A percentile compares a stretch with the other conserved stretches of the same genome.
Evolutionary conservation across 2,888 invertebrate species (phyloP).

Genomic region (Odontomyia ornata): DNA sequence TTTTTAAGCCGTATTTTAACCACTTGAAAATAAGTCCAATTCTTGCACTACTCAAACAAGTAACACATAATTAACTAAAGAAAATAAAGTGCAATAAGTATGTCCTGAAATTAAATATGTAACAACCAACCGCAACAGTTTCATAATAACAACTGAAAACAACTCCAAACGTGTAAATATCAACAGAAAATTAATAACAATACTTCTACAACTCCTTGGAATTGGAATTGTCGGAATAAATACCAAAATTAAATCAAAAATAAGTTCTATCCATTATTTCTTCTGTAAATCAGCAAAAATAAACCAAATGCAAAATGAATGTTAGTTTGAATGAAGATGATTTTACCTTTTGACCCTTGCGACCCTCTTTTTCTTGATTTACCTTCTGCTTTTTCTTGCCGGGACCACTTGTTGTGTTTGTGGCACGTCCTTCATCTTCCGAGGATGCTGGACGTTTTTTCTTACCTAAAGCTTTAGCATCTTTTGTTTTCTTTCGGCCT

Average conservation of each 20-base stretch:
- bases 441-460: conserved; percentile 66
- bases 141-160: too few relatives aligned
- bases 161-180: too few relatives aligned
- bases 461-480: conserved; percentile 69
- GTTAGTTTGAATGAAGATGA: conserved; percentile 52
- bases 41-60: too few relatives aligned
- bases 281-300: not conserved
- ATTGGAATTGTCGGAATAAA: not conserved
- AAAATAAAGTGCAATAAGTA: too few relatives aligned
- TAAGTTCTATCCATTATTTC: not conserved
- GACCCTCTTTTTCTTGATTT: conserved; percentile 66
- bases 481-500: conserved; percentile 76
- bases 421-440: conserved; percentile 60
- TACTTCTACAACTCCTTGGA: not conserved
- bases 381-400: conserved; percentile 66
- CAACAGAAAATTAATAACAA: too few relatives aligned
- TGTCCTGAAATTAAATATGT: too few relatives aligned
- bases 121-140: not conserved
- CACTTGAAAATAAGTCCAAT: too few relatives aligned
- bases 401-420: conserved; percentile 58
- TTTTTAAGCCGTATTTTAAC: too few relatives aligned
- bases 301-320: conserved; percentile 34
- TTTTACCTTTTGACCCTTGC: conserved; percentile 65
- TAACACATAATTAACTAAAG: too few relatives aligned
- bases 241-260: not conserved